These are phyloP conservation scores for Tineola bisselliella DNA, from an alignment of 2,888 invertebrate genomes.

Conservation along the genomic window DNA sequence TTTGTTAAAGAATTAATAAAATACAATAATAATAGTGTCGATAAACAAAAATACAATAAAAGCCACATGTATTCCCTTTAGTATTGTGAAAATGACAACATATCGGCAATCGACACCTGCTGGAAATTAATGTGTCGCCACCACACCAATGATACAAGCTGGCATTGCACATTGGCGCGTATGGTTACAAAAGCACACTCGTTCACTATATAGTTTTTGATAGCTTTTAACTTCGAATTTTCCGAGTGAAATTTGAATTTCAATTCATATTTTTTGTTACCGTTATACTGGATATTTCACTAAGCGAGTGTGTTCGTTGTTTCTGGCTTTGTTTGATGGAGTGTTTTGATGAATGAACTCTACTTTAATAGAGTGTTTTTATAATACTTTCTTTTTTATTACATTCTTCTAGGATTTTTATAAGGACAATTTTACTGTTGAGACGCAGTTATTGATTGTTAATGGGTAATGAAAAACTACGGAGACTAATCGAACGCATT, in stretches of 20 bases:
- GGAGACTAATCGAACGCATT: too few relatives aligned
- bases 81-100: conserved; percentile 23
- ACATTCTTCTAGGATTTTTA: too few relatives aligned
- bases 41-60: conserved; percentile 11
- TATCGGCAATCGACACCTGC: conserved; percentile 47
- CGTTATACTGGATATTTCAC: neutral
- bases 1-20: too few relatives aligned
- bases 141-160: neutral
- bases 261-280: neutral
- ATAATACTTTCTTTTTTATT: too few relatives aligned
- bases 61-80: conserved; percentile 11
- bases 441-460: too few relatives aligned
- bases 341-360: conserved; percentile 9
- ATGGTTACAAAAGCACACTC: neutral
- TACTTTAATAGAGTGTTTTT: neutral
- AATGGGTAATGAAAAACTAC: too few relatives aligned
- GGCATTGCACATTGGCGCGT: neutral
- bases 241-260: neutral
- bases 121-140: conserved; percentile 39
- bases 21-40: neutral
- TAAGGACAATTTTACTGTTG: too few relatives aligned
- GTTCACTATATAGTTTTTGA: neutral
- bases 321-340: conserved; percentile 3
- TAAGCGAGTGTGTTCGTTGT: neutral
- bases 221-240: neutral